Base-by-base conservation (phyloP, 2,888 invertebrate genomes). In the Drosophila vallismaia region DNA sequence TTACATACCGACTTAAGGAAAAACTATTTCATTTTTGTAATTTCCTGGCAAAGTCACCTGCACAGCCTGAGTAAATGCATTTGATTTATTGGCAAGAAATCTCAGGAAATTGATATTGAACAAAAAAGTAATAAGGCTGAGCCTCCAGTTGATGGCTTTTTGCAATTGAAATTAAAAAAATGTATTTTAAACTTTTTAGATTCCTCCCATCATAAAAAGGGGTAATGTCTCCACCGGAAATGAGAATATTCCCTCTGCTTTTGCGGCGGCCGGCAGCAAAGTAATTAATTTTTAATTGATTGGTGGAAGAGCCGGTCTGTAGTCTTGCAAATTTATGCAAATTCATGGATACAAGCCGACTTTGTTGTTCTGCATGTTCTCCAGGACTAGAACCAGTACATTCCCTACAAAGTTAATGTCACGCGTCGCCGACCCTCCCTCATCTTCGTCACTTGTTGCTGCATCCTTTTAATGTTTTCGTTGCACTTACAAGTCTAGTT, bases 351-450 rank as follows among this genome's bases (percentile, higher is more conserved):
- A 31, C 9, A 46, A 26, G 28, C 5, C 28, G 28, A 8, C 6
- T 12, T 19, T 4, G 4, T 12, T 50, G 26, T 29, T 28, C 14
- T 56, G 31, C 9, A 19, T 19, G 19, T 19, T 19, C 19, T 19
- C 19, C 19, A 19, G 19, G 19, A 19, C 19, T 19, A 28, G 19
- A 29, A 53, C 53, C 45, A 60, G 55, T 53, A 55, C 55, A 71
- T 57, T 19, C 50, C 28, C 40, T 31, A 44, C 68, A 50, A 67
- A 76, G 79, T 74, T 85, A 72, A 82, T 82, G 76, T 68, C 85
- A 81, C 62, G 70, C 63, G 52, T 52, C 71, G 70, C 59, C 58
- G 29, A 64, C 54, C 4, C 12, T 28, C 12, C 2, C 48, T 9
- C 31, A 10, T 10, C 24, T 10, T 9, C 24, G 10, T 24, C 44